phyloP scores from a whole-genome alignment of 92 coral and sea anemone genomes.

The Nematostella vectensis region DNA sequence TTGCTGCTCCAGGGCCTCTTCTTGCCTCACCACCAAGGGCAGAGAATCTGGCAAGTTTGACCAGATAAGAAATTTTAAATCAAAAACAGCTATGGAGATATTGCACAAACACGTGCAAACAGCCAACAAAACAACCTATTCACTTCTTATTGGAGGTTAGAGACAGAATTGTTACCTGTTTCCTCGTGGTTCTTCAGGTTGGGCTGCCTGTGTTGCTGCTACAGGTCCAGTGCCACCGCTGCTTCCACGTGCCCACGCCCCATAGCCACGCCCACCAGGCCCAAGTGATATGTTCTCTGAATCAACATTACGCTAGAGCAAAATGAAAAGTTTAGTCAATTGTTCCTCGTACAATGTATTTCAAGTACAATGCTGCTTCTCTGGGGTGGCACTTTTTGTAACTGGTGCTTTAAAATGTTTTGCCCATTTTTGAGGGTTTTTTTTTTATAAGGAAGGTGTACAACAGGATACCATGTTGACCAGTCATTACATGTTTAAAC shows the following conservation, averaged over 20 bases:
- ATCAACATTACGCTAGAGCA: conserved; percentile 61
- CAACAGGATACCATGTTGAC: too few species aligned
- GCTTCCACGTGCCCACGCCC: conserved; percentile 92
- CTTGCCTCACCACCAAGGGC: conserved; percentile 75
- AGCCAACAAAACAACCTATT: too few species aligned
- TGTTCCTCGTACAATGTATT: too few species aligned
- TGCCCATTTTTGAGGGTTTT: too few species aligned
- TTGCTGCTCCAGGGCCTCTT: conserved; percentile 54
- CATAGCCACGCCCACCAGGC: conserved; percentile 80
- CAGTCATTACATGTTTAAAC: too few species aligned
- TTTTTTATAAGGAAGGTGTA: too few species aligned
- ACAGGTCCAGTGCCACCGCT: conserved; percentile 69
- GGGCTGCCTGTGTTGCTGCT: conserved; percentile 2
- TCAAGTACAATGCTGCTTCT: too few species aligned
- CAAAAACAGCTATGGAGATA: not conserved
- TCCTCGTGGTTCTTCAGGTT: conserved; percentile 47
- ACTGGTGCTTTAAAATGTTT: too few species aligned
- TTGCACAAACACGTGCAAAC: not conserved
- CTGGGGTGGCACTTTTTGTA: too few species aligned
- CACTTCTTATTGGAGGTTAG: too few species aligned
- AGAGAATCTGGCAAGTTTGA: conserved; percentile 38
- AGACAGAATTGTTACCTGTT: conserved; percentile 69
- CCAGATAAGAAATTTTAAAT: not conserved
- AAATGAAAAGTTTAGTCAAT: too few species aligned
- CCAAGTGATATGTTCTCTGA: conserved; percentile 88